Evolutionary conservation across 1,140 invertebrate genomes (phyloP), one percentile per base, ranked within the genome.

Genomic region (Copidosoma floridanum): DNA sequence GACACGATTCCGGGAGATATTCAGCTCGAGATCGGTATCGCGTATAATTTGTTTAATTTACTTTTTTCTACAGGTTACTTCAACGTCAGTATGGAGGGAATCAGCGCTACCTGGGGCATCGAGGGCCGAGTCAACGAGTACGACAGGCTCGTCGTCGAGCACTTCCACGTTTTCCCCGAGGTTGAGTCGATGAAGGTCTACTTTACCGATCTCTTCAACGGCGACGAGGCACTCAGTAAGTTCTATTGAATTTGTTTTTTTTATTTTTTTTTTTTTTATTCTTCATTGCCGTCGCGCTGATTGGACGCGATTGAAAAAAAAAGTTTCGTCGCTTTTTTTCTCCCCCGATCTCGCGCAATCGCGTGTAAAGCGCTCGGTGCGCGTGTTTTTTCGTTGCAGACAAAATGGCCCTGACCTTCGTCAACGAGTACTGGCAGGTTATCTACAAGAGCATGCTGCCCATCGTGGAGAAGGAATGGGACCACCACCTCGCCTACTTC

Each of bases 131-230:
- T 80, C 0, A n/a, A n/a, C n/a, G 67, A 69, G 7, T 61, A 77
- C 51, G 78, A 81, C 27, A 72, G 59, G 64, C 79, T 72, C 74
- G 57, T 72, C 2, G 46, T 85, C 5, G 83, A 85, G 51, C 85
- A 86, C 20, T 88, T 89, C 68, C 83, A 82, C 67, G 75, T 87
- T 64, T 79, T 81, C 26, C 86, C 85, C 10, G 83, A 86, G 63
- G 79, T 89, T 5, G 78, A 82, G 3, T 75, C 81, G 29, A 81
- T 86, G 82, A 76, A 79, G 21, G 67, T 83, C 1, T 77, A 75
- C 57, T 71, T 85, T 20, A 79, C 76, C 0, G 82, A 84, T 65
- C 71, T 86, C 0, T 83, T 85, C 61, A 81, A 81, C n/a, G 83
- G 83, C 29, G 83, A 82, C 58, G 70, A 69, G 44, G 76, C 81